Evolutionary conservation across 2,888 invertebrate genomes (phyloP), one percentile per base, ranked within the genome.

Genomic region (Amblyteles armatorius): DNA sequence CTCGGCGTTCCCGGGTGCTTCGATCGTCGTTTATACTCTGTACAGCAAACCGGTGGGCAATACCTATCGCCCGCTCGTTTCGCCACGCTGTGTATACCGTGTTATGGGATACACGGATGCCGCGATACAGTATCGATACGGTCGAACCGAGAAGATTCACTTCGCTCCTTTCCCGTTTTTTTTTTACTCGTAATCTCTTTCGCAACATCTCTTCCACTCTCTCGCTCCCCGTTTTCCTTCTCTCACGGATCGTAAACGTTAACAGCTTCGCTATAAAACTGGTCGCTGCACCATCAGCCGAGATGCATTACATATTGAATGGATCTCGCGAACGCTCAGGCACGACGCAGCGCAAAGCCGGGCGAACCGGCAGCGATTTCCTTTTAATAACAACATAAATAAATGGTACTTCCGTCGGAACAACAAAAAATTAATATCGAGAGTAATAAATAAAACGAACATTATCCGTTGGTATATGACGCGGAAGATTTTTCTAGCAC

Each of bases 51-150:
- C 36, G 50, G 33, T 55, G 68, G 26, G 33, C 57, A 60, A 78
- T 78, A 69, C n/a, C 69, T 29, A 74, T 74, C 80, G 55, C 29
- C 55, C 3, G 57, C 67, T 69, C 69, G 52, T 79, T 79, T 69
- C 73, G 44, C 7, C 44, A 22, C 55, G 57, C 67, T 55, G 52
- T 68, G 40, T 73, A 44, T 33, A 67, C 26, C 67, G 73, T 68
- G 13, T 48, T 79, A 79, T 65, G 22, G 65, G 19, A 65, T 50
- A 22, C 16, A 73, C 65, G 57, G 44, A 68, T 73, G 67, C 67
- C 26, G 29, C 33, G 52, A 33, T 52, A 36, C 22, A 60, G 44
- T 68, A 52, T 26, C 55, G 52, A 48, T 44, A 36, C 65, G 50
- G 40, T 16, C 55, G 33, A 72, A 36, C 40, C 36, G 19, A 68